phyloP scores from a whole-genome alignment of 2,113 vertebrate species.

The Mugil cephalus region DNA sequence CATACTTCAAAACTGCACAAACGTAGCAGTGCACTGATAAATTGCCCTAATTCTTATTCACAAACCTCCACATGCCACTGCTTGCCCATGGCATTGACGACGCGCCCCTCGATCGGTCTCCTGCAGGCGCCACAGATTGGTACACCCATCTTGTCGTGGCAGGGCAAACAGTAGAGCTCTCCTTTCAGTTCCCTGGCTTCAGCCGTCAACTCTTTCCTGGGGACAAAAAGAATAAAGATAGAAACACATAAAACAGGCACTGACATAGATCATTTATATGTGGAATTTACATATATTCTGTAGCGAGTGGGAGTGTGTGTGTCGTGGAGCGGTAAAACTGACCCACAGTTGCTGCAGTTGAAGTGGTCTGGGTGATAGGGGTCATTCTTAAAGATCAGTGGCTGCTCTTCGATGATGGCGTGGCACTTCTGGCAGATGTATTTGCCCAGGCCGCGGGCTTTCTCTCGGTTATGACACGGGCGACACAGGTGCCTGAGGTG shows the following conservation, averaged over 20 bases:
- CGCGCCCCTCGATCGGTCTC: slow-evolving; percentile 96
- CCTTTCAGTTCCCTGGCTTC: slow-evolving; percentile 98
- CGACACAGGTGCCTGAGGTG: slow-evolving; percentile 93
- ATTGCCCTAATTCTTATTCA: background rate
- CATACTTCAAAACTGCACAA: background rate
- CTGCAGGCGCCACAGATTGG: slow-evolving; percentile 98
- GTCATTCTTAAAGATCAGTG: slow-evolving; percentile 98
- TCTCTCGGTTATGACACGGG: slow-evolving; percentile 97
- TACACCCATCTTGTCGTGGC: slow-evolving; percentile 99
- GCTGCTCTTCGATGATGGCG: slow-evolving; percentile 97
- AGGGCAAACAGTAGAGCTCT: slow-evolving; percentile 96
- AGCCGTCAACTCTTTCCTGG: slow-evolving; percentile 95
- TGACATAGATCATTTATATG: background rate
- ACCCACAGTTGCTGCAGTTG: slow-evolving; percentile 99
- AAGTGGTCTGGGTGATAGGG: slow-evolving; percentile 99
- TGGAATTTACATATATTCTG: background rate
- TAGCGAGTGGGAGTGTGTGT: background rate
- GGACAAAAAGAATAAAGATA: slow-evolving; percentile 26
- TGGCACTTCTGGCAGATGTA: slow-evolving; percentile 99
- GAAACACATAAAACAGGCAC: background rate
- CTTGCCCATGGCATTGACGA: slow-evolving; percentile 99
- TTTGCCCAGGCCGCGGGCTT: slow-evolving; percentile 96
- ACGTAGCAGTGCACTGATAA: background rate
- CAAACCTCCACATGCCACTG: slow-evolving; percentile 99
- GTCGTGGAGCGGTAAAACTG: slow-evolving; percentile 44